phyloP scores from a whole-genome alignment of 2,888 invertebrate species.

The Habrosyne pyritoides region DNA sequence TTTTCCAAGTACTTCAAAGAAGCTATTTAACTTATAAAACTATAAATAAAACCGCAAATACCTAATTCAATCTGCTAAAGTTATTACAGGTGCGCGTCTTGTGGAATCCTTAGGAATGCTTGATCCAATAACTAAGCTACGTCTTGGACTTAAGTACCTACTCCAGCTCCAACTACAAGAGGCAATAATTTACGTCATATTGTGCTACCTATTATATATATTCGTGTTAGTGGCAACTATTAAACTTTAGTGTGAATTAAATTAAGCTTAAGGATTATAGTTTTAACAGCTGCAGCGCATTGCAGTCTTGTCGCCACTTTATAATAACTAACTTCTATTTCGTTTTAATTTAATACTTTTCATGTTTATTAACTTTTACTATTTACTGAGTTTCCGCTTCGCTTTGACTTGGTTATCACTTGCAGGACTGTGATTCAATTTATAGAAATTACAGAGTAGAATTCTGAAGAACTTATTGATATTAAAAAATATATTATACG shows the following conservation, averaged over 20 bases:
- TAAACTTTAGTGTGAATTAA: background rate
- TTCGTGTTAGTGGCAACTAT: background rate
- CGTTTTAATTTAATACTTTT: background rate
- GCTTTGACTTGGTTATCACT: background rate
- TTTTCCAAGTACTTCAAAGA: background rate
- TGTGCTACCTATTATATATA: conserved; percentile 1
- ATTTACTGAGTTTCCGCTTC: background rate
- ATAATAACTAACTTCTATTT: background rate
- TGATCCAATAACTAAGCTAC: conserved; percentile 53
- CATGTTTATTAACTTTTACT: background rate
- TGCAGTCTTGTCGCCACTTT: background rate
- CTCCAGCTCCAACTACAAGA: conserved; percentile 3
- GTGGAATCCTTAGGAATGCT: conserved; percentile 53
- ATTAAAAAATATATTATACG: too few relatives aligned
- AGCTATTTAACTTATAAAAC: conserved; percentile 4
- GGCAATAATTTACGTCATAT: conserved; percentile 5
- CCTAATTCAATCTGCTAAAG: conserved; percentile 20
- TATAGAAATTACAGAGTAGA: too few relatives aligned
- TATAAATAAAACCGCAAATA: conserved; percentile 21
- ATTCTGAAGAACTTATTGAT: too few relatives aligned
- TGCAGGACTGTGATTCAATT: too few relatives aligned
- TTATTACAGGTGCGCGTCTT: conserved; percentile 28
- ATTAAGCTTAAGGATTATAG: background rate
- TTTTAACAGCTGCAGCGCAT: background rate
- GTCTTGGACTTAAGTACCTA: conserved; percentile 17